Conservation (phyloP, 2,113 vertebrate species). For the Larimichthys polyactis region DNA sequence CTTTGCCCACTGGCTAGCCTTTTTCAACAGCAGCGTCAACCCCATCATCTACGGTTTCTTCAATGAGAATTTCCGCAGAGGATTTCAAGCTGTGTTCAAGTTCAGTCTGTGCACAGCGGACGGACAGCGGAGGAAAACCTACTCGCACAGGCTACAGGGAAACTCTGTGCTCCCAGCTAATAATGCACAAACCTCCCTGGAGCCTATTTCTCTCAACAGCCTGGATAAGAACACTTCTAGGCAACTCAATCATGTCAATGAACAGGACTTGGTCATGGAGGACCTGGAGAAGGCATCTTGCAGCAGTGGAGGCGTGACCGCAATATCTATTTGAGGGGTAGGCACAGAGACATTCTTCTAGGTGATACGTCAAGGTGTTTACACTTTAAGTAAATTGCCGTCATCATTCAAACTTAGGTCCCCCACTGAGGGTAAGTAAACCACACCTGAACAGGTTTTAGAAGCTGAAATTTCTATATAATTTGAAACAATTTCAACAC, state of each 20-base stretch:
- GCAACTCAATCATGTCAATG: conserved; percentile 73
- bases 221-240: conserved; percentile 71
- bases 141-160: conserved; percentile 77
- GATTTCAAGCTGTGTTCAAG: conserved; percentile 89
- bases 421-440: not conserved
- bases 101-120: conserved; percentile 84
- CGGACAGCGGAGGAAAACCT: conserved; percentile 73
- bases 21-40: conserved; percentile 95
- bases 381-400: not conserved
- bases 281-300: conserved; percentile 82
- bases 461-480: not conserved
- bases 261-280: conserved; percentile 87
- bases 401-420: not conserved
- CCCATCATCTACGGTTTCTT: conserved; percentile 95
- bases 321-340: conserved; percentile 77
- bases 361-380: conserved; percentile 6
- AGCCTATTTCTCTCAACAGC: conserved; percentile 84
- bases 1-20: conserved; percentile 94
- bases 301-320: conserved; percentile 74
- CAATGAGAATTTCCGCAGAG: conserved; percentile 91
- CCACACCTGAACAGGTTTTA: not conserved
- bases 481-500: not conserved
- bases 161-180: conserved; percentile 84
- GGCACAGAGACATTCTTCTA: not conserved
- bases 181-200: conserved; percentile 66